Percentiles rank a stretch among this genome's conserved stretches.
Conservation (phyloP, 2,797 vertebrate species). For the Poecilia wingei region DNA sequence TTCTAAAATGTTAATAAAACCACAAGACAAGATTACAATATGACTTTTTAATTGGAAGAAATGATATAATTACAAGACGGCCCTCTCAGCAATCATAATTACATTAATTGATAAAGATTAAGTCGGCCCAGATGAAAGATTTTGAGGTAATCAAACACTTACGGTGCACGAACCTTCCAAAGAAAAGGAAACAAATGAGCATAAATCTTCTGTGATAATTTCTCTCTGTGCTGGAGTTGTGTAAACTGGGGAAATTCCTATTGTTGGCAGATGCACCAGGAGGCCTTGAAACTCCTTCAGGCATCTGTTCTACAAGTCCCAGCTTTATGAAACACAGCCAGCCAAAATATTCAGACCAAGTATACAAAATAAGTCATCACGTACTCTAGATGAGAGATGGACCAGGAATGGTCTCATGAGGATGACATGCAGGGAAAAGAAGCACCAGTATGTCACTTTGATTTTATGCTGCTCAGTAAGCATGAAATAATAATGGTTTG, state of each 20-base stretch:
- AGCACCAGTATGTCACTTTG: conserved; percentile 60
- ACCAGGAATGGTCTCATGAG: conserved; percentile 51
- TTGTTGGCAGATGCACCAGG: conserved; percentile 79
- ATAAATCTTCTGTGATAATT: conserved; percentile 66
- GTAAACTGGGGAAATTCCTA: conserved; percentile 88
- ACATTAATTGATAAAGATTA: conserved; percentile 61
- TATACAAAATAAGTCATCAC: conserved; percentile 46
- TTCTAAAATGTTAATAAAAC: conserved; percentile 5
- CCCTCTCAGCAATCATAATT: conserved; percentile 50
- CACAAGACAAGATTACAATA: conserved; percentile 17
- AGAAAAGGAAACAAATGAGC: conserved; percentile 59
- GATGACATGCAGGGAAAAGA: conserved; percentile 27
- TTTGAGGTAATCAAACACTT: conserved; percentile 53
- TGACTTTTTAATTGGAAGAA: conserved; percentile 39
- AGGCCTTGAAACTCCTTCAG: conserved; percentile 79
- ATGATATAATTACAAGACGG: conserved; percentile 46
- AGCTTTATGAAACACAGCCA: conserved; percentile 76
- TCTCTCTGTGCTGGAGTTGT: conserved; percentile 74
- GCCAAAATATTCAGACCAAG: conserved; percentile 65
- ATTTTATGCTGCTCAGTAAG: conserved; percentile 42
- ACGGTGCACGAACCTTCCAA: conserved; percentile 46
- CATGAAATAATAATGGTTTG: conserved; percentile 73
- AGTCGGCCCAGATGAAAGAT: conserved; percentile 43
- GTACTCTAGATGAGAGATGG: conserved; percentile 39
- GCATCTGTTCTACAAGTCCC: conserved; percentile 76